Conservation (phyloP, 2,888 invertebrate species). For the Stenodema calcarata region DNA sequence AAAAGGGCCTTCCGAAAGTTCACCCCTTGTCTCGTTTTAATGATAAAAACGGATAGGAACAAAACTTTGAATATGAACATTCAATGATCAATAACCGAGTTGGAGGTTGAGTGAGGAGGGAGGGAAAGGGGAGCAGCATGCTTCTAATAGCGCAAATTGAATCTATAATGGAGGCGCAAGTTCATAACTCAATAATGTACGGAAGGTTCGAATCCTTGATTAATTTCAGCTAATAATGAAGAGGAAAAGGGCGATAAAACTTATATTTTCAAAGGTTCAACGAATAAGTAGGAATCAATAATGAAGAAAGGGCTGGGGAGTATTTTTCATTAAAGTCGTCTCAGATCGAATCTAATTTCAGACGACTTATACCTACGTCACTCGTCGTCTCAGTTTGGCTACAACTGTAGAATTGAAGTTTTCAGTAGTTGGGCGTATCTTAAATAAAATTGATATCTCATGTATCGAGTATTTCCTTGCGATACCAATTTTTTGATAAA, state of each 20-base stretch:
- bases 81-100: slow-evolving; percentile 27
- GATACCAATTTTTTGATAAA: no score
- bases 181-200: slow-evolving; percentile 48
- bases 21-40: background rate
- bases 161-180: slow-evolving; percentile 44
- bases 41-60: slow-evolving; percentile 25
- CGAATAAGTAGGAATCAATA: background rate
- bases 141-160: slow-evolving; percentile 47
- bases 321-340: background rate
- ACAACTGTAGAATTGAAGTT: no score
- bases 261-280: slow-evolving; percentile 31
- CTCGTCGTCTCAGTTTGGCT: no score
- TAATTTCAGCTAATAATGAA: slow-evolving; percentile 46
- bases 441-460: no score
- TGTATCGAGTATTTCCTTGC: no score
- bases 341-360: no score
- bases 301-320: background rate
- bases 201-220: slow-evolving; percentile 34
- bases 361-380: no score
- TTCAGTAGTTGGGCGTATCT: no score
- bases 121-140: background rate
- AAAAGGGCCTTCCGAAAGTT: slow-evolving; percentile 11
- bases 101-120: background rate
- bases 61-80: slow-evolving; percentile 41
- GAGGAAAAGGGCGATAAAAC: slow-evolving; percentile 25